These are phyloP conservation scores for Noctua fimbriata DNA, from an alignment of 2,888 invertebrate species.

Conservation along the genomic window DNA sequence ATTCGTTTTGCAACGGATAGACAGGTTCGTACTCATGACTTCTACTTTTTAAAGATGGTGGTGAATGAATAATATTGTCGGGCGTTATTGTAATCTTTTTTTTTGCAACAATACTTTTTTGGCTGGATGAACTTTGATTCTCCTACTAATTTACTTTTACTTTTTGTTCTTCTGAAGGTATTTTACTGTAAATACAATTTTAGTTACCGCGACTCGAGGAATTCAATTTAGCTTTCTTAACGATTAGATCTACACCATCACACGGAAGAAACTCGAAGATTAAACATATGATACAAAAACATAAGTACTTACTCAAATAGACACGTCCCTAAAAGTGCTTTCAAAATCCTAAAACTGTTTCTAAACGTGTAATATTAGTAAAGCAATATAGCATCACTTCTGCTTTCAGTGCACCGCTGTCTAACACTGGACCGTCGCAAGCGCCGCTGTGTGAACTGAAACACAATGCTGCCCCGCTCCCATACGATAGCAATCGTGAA, in stretches of 20 bases:
- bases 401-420: constrained; percentile 28
- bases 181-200: neutral
- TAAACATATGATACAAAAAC: neutral
- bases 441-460: constrained; percentile 71
- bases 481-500: constrained; percentile 81
- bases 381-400: constrained; percentile 28
- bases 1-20: constrained; percentile 22
- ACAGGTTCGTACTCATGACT: neutral
- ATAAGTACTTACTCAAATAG: neutral
- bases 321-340: neutral
- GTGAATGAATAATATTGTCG: neutral
- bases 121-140: neutral
- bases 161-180: neutral
- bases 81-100: neutral
- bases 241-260: neutral
- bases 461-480: constrained; percentile 75
- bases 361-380: neutral
- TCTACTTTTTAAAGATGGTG: neutral
- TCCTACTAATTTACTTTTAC: too few species aligned
- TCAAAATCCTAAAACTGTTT: neutral
- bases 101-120: neutral
- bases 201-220: neutral
- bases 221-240: neutral
- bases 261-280: neutral
- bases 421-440: constrained; percentile 39